phyloP scores from a whole-genome alignment of 2,797 vertebrate species.

The Denticeps clupeoides region DNA sequence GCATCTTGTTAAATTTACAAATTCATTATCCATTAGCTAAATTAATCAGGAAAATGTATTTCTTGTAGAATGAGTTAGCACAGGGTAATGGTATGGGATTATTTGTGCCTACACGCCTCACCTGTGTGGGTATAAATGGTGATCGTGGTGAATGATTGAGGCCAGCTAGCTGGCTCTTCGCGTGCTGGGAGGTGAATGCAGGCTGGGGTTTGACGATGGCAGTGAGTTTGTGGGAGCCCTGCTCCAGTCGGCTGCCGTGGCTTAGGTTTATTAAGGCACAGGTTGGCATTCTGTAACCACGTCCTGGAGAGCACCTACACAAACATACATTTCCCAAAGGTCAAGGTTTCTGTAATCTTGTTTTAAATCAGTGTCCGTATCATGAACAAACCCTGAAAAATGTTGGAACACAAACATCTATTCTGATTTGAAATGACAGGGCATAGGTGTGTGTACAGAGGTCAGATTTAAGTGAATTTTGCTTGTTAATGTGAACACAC shows the following conservation, averaged over 20 bases:
- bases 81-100: too few species aligned
- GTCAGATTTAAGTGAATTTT: too few species aligned
- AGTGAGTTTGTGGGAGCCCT: conserved; percentile 74
- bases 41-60: too few species aligned
- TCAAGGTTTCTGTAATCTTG: background rate
- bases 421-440: too few species aligned
- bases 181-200: conserved; percentile 45
- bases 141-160: conserved; percentile 88
- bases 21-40: too few species aligned
- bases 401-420: too few species aligned
- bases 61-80: too few species aligned
- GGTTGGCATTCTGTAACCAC: conserved; percentile 83
- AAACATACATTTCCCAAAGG: conserved; percentile 4
- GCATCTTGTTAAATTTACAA: too few species aligned
- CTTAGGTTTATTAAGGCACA: conserved; percentile 91
- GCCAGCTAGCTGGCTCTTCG: conserved; percentile 60
- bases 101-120: conserved; percentile 35
- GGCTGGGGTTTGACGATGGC: conserved; percentile 91
- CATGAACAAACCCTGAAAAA: background rate
- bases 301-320: conserved; percentile 68
- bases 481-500: too few species aligned
- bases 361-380: background rate
- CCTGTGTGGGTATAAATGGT: conserved; percentile 80
- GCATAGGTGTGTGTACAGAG: too few species aligned
- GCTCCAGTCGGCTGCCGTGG: conserved; percentile 75